Evolutionary conservation across 2,797 vertebrate species (phyloP), one percentile per base, ranked within the genome.

Genomic region (Ara ararauna): DNA sequence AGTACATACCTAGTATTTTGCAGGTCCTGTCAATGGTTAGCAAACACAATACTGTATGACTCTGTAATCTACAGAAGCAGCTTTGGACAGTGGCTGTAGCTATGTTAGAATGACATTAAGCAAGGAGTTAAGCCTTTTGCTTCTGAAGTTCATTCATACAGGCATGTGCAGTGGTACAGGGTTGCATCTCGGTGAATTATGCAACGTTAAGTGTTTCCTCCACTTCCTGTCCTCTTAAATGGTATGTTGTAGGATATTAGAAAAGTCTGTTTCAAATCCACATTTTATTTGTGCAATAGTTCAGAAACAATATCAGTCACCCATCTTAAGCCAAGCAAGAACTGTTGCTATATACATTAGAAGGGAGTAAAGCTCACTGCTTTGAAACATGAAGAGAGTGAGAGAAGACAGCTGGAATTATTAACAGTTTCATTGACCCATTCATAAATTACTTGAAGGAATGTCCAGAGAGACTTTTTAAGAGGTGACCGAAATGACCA

Each of bases 401-500:
- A 71, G 53, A 91, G 61, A 93, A 85, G 90, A 94, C 96, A 29
- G 96, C 90, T 20, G 92, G 89, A 88, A 56, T 97, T 86, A 97
- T 97, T 45, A 98, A 98, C 17, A 74, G 96, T 78, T 97, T 98
- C 75, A 87, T 81, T 47, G 93, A 97, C 18, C 93, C 87, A 78
- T 96, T 98, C 60, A 79, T 97, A 82, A 97, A 93, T 36, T 98
- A 96, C 89, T 96, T 98, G 82, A 97, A 95, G 77, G 82, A 93
- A 89, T 96, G 83, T 79, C 74, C 65, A 8, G 95, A 97, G n/a
- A 93, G 97, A 85, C 91, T 95, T 51, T 98, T 93, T 97, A 96
- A 56, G 65, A 96, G 2, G 80, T 93, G 34, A 95, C 94, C 5
- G 9, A 97, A 95, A 89, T 98, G 90, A 98, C 56, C 93, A 97